Evolutionary conservation across 2,113 vertebrate genomes (phyloP).

Genomic region (Pandion haliaetus): DNA sequence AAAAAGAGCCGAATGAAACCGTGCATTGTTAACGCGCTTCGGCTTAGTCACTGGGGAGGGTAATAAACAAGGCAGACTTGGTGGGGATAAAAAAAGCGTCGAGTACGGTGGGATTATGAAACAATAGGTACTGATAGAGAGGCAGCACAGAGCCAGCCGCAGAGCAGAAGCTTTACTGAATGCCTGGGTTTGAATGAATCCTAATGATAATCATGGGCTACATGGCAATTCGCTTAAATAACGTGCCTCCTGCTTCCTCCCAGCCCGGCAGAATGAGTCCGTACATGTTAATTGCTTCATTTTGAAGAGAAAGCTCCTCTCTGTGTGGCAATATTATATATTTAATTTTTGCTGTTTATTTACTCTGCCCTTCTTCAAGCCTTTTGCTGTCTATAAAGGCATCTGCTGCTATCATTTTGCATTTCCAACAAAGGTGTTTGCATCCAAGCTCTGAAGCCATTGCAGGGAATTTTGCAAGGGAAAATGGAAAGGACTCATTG

Average conservation of each 20-base stretch:
- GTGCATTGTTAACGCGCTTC: background rate
- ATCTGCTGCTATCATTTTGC: background rate
- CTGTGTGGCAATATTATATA: background rate
- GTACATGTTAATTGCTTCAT: background rate
- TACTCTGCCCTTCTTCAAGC: conserved; percentile 9
- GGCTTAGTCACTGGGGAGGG: conserved; percentile 37
- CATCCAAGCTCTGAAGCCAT: background rate
- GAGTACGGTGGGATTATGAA: conserved; percentile 32
- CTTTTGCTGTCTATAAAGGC: conserved; percentile 5
- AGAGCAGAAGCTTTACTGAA: conserved; percentile 53
- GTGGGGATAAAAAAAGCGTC: conserved; percentile 52
- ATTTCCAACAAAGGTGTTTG: conserved; percentile 1
- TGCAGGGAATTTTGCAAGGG: background rate
- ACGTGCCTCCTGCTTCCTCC: conserved; percentile 35
- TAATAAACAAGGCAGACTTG: conserved; percentile 50
- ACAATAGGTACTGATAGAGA: conserved; percentile 63
- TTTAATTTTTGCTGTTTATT: conserved; percentile 26
- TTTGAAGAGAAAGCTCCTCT: conserved; percentile 25
- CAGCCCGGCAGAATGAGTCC: background rate
- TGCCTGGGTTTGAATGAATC: conserved; percentile 49
- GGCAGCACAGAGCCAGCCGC: conserved; percentile 28
- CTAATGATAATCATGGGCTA: conserved; percentile 59
- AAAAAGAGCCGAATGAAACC: background rate
- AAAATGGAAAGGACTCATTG: background rate
- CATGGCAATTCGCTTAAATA: conserved; percentile 41